Percentiles rank a stretch among this genome's conserved stretches.
Conservation (phyloP, 2,888 invertebrate genomes). For the Himalopsyche kuldschensis region DNA sequence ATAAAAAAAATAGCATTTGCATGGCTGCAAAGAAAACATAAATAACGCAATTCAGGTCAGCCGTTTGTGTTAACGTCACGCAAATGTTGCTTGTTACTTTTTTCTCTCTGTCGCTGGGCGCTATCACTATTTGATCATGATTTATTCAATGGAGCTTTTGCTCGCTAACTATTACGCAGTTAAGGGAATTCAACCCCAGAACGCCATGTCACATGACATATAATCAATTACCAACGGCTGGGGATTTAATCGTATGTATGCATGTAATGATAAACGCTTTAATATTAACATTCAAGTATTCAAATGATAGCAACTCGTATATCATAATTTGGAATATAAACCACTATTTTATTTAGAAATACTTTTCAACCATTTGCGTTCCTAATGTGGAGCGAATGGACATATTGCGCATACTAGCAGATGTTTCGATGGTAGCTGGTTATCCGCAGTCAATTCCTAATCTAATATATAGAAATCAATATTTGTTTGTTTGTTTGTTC, state of each 20-base stretch:
- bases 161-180: slow-evolving; percentile 13
- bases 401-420: no score
- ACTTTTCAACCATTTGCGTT: no score
- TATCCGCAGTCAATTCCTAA: no score
- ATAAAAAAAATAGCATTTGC: background rate
- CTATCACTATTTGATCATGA: slow-evolving; percentile 25
- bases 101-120: background rate
- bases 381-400: no score
- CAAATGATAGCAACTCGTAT: no score
- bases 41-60: slow-evolving; percentile 11
- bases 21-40: slow-evolving; percentile 1
- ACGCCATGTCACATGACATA: background rate
- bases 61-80: slow-evolving; percentile 1
- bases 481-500: no score
- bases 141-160: slow-evolving; percentile 20
- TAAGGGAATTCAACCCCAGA: background rate
- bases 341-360: no score
- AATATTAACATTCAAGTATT: background rate
- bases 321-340: no score
- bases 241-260: background rate
- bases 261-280: background rate
- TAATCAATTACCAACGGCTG: background rate
- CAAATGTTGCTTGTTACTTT: background rate
- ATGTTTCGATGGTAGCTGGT: no score
- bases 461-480: no score